phyloP scores from a whole-genome alignment of 2,888 invertebrate species.

The Eurytoma californica region DNA sequence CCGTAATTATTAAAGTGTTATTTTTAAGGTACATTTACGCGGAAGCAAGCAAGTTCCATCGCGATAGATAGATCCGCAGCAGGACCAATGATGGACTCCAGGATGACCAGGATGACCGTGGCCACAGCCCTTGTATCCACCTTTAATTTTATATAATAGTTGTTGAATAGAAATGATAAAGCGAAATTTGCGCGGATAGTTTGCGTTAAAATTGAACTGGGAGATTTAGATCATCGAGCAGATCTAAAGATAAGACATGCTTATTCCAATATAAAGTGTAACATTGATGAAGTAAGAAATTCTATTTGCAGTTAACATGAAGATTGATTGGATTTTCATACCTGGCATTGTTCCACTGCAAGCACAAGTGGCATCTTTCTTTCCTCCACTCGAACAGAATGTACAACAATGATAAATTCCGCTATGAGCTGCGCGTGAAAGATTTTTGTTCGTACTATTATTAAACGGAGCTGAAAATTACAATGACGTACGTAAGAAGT shows the following conservation, averaged over 20 bases:
- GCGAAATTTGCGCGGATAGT: no score
- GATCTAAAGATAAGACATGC: no score
- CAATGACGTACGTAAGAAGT: not conserved
- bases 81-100: slow-evolving; percentile 88
- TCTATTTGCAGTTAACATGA: slow-evolving; percentile 26
- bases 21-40: slow-evolving; percentile 62
- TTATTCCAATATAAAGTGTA: not conserved
- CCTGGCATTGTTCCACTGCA: slow-evolving; percentile 87
- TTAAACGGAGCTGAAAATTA: slow-evolving; percentile 52
- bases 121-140: slow-evolving; percentile 82
- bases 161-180: not conserved
- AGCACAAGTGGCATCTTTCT: slow-evolving; percentile 82
- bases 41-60: slow-evolving; percentile 64
- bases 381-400: slow-evolving; percentile 88
- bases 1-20: slow-evolving; percentile 60
- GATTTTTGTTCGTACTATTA: slow-evolving; percentile 47
- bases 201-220: no score
- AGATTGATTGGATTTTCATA: slow-evolving; percentile 61
- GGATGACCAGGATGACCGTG: slow-evolving; percentile 90
- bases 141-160: slow-evolving; percentile 58
- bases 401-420: slow-evolving; percentile 89
- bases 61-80: slow-evolving; percentile 79
- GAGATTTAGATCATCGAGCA: no score
- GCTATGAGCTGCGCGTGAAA: slow-evolving; percentile 76
- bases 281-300: slow-evolving; percentile 8